phyloP scores from a whole-genome alignment of 2,888 invertebrate genomes.

The Orthonevra nobilis region DNA sequence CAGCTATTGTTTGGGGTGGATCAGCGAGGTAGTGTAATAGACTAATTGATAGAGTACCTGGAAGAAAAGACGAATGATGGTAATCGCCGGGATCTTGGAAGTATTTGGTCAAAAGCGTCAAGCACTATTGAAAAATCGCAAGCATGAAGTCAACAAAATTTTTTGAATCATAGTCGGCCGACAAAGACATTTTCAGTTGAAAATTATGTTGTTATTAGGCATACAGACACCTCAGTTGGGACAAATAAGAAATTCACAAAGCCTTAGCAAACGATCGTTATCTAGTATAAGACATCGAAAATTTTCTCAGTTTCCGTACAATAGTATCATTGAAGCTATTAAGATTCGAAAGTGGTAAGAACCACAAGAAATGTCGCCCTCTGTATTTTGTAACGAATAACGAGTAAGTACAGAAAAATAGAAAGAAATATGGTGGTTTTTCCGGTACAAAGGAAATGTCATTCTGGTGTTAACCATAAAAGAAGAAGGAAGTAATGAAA shows the following conservation, averaged over 20 bases:
- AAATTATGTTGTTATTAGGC: neutral
- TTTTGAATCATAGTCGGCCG: neutral
- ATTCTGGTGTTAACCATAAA: no score
- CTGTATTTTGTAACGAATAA: no score
- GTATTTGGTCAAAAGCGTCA: neutral
- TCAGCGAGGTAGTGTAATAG: conserved; percentile 70
- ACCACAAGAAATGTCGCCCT: neutral
- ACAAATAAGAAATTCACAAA: conserved; percentile 2
- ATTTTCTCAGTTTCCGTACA: neutral
- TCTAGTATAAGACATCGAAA: neutral
- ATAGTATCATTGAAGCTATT: neutral
- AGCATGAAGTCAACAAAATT: neutral
- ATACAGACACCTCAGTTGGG: neutral
- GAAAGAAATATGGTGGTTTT: no score
- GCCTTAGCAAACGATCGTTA: neutral
- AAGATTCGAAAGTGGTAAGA: neutral
- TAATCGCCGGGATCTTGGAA: neutral
- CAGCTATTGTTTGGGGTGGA: conserved; percentile 72
- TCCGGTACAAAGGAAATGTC: no score
- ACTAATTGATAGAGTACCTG: conserved; percentile 46
- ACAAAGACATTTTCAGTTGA: neutral
- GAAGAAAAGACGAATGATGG: neutral
- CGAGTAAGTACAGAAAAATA: no score
- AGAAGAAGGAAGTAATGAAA: no score
- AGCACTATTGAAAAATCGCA: neutral